These are phyloP conservation scores for Pandemis cinnamomeana DNA, from an alignment of 2,888 invertebrate genomes.

Conservation along the genomic window DNA sequence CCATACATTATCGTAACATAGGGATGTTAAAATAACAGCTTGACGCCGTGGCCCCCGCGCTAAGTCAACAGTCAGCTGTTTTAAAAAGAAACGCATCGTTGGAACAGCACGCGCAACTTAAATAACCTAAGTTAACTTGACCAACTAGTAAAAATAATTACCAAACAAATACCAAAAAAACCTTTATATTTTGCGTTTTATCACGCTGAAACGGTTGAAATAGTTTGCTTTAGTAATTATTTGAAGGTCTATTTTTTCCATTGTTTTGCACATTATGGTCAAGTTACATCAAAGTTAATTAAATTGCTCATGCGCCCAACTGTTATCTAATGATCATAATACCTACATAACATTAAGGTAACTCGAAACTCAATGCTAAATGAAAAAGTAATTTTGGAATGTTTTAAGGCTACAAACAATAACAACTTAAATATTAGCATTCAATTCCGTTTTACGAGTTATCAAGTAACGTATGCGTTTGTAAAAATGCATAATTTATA, in stretches of 20 bases:
- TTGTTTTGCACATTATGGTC: conserved; percentile 10
- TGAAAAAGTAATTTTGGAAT: conserved; percentile 34
- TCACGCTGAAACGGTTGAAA: background rate
- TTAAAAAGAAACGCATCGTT: conserved; percentile 40
- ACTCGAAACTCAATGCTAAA: conserved; percentile 43
- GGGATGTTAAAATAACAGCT: conserved; percentile 51
- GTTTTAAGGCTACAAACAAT: conserved; percentile 23
- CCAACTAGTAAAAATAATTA: background rate
- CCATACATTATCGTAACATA: conserved; percentile 48
- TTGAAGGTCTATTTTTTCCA: background rate
- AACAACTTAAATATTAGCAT: conserved; percentile 26
- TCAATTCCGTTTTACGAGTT: conserved; percentile 35
- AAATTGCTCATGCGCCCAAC: conserved; percentile 25
- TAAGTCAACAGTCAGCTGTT: conserved; percentile 67
- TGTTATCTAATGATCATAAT: conserved; percentile 45
- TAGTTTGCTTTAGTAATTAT: background rate
- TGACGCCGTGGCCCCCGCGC: conserved; percentile 65
- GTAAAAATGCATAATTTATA: conserved; percentile 12
- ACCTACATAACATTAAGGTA: conserved; percentile 54
- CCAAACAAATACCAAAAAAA: background rate
- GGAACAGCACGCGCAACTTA: conserved; percentile 18
- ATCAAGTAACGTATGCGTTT: conserved; percentile 5
- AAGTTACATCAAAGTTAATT: conserved; percentile 26
- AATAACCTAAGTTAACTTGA: background rate
- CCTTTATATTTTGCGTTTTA: too few relatives aligned